Evolutionary conservation across 2,113 vertebrate species (phyloP).

Genomic region (Bostrychus sinensis): DNA sequence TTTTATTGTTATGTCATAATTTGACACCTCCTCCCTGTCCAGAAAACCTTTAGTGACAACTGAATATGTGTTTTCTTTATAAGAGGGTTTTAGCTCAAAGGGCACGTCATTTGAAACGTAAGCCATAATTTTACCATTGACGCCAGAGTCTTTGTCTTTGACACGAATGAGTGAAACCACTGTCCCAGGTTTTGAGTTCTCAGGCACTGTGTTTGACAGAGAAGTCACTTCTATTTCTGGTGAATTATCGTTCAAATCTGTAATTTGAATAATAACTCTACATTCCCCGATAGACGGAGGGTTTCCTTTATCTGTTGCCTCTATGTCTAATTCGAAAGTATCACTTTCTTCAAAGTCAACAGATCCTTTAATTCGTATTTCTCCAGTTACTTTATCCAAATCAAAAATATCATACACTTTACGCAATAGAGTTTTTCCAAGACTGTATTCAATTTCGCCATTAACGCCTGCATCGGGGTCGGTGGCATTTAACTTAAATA

Average conservation of each 20-base stretch:
- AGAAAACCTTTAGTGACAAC: constrained; percentile 60
- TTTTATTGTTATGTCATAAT: constrained; percentile 77
- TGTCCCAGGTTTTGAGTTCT: constrained; percentile 57
- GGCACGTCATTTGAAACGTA: constrained; percentile 53
- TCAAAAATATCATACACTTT: constrained; percentile 36
- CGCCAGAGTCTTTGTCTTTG: constrained; percentile 65
- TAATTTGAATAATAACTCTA: constrained; percentile 63
- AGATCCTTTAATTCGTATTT: constrained; percentile 19
- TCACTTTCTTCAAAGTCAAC: constrained; percentile 32
- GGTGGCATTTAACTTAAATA: constrained; percentile 37
- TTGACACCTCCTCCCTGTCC: constrained; percentile 66
- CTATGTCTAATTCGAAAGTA: constrained; percentile 60
- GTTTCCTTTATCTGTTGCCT: constrained; percentile 51
- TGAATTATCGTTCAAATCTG: constrained; percentile 82
- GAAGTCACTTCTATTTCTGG: constrained; percentile 70
- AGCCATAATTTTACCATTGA: constrained; percentile 61
- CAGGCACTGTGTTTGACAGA: constrained; percentile 51
- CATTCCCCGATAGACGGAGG: constrained; percentile 44
- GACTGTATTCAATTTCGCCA: constrained; percentile 45
- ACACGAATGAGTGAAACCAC: constrained; percentile 61
- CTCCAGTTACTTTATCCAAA: constrained; percentile 58
- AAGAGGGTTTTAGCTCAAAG: constrained; percentile 62
- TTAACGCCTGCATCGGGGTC: constrained; percentile 48
- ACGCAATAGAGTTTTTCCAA: constrained; percentile 29
- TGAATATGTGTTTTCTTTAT: constrained; percentile 66